Conservation (phyloP, 1,140 invertebrate species). For the Thaumetopoea pityocampa region DNA sequence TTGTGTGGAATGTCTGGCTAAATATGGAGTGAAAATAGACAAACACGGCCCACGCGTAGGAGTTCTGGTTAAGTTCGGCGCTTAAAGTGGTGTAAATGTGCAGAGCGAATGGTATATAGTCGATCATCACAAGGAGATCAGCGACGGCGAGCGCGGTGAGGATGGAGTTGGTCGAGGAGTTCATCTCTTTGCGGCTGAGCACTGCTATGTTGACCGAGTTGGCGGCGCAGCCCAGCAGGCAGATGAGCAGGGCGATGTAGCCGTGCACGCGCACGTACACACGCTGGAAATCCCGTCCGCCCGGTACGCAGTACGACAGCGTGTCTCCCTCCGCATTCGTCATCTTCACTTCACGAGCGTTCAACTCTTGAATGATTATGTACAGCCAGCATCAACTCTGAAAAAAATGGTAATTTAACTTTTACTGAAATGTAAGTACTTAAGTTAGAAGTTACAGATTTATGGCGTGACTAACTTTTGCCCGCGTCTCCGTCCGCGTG, state of each 20-base stretch:
- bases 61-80: constrained; percentile 74
- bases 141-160: constrained; percentile 92
- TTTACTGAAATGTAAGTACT: too few relatives aligned
- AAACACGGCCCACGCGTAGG: constrained; percentile 88
- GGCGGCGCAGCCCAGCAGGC: constrained; percentile 92
- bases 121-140: constrained; percentile 94
- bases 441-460: too few relatives aligned
- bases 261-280: constrained; percentile 62
- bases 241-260: constrained; percentile 81
- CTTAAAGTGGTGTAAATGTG: constrained; percentile 84
- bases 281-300: constrained; percentile 57
- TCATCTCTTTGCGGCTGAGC: constrained; percentile 92
- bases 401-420: too few relatives aligned
- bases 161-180: constrained; percentile 90
- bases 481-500: too few relatives aligned
- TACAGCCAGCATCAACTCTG: too few relatives aligned
- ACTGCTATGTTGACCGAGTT: constrained; percentile 96
- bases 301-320: constrained; percentile 61
- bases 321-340: constrained; percentile 25
- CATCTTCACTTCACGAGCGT: constrained; percentile 32
- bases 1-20: constrained; percentile 90
- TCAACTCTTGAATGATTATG: too few relatives aligned
- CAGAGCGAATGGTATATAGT: constrained; percentile 92
- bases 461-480: too few relatives aligned
- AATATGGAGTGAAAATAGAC: constrained; percentile 91